These are phyloP conservation scores for Gopherus evgoodei DNA, from an alignment of 2,113 vertebrate species.

Conservation along the genomic window DNA sequence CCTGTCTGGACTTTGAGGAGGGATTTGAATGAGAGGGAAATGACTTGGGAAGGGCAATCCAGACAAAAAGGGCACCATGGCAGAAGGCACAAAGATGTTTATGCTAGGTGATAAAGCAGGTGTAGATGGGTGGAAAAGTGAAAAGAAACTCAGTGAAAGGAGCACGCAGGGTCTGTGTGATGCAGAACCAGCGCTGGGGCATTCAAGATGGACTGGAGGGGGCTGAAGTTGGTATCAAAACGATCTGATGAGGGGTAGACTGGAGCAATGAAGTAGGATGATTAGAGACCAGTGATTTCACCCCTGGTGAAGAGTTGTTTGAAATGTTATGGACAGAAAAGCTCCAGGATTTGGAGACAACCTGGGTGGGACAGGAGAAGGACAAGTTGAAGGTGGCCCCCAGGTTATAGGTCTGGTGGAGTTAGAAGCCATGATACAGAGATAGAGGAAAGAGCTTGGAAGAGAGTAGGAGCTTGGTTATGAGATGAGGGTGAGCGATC, in stretches of 20 bases:
- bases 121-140: too few species aligned
- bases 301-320: neutral
- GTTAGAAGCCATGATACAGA: neutral
- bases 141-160: too few species aligned
- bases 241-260: neutral
- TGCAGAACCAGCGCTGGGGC: too few species aligned
- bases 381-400: neutral
- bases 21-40: too few species aligned
- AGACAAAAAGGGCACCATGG: too few species aligned
- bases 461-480: neutral
- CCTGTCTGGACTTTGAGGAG: too few species aligned
- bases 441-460: neutral
- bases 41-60: too few species aligned
- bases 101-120: too few species aligned
- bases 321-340: neutral
- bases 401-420: too few species aligned
- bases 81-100: too few species aligned
- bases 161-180: too few species aligned
- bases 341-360: neutral
- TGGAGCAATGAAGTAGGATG: neutral
- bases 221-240: neutral
- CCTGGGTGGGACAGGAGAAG: neutral
- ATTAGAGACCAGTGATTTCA: neutral
- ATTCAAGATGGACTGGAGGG: neutral
- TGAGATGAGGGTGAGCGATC: neutral